Evolutionary conservation across 2,888 invertebrate genomes (phyloP).

Genomic region (Torymus tubicola): DNA sequence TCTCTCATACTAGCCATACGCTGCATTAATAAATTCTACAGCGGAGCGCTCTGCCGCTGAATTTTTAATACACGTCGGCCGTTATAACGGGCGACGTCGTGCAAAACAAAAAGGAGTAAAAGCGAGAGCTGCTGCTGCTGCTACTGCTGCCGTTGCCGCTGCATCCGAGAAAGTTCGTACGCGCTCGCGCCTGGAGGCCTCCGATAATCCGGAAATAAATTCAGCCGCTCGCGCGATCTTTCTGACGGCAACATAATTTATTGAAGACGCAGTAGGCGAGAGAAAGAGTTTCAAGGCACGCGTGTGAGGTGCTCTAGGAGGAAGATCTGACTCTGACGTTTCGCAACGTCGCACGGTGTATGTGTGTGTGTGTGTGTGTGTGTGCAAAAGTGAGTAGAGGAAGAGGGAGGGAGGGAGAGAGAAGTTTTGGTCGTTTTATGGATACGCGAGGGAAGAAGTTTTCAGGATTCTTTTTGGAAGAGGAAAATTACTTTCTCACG

Average conservation of each 20-base stretch:
- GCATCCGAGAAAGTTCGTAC: not conserved
- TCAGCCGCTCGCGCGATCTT: constrained; percentile 60
- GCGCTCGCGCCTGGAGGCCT: constrained; percentile 53
- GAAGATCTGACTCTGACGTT: too few relatives aligned
- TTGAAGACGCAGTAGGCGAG: constrained; percentile 23
- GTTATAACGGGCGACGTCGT: not conserved
- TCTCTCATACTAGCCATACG: not conserved
- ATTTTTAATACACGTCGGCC: constrained; percentile 48
- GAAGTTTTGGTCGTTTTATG: too few relatives aligned
- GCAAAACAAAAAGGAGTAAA: not conserved
- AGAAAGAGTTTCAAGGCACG: too few relatives aligned
- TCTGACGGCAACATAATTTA: constrained; percentile 63
- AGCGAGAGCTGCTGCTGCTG: not conserved
- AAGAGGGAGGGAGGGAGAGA: too few relatives aligned
- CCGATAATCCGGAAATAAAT: constrained; percentile 69
- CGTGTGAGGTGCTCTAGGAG: too few relatives aligned
- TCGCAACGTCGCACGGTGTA: too few relatives aligned
- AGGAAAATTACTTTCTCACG: too few relatives aligned
- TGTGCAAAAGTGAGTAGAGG: too few relatives aligned
- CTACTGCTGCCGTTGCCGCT: not conserved
- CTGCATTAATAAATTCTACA: constrained; percentile 46
- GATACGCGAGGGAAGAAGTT: too few relatives aligned
- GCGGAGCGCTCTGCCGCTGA: not conserved
- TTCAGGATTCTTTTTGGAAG: too few relatives aligned
- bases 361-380: too few relatives aligned